Base-by-base conservation (phyloP, 1,140 invertebrate genomes). In the Cotesia vestalis region DNA sequence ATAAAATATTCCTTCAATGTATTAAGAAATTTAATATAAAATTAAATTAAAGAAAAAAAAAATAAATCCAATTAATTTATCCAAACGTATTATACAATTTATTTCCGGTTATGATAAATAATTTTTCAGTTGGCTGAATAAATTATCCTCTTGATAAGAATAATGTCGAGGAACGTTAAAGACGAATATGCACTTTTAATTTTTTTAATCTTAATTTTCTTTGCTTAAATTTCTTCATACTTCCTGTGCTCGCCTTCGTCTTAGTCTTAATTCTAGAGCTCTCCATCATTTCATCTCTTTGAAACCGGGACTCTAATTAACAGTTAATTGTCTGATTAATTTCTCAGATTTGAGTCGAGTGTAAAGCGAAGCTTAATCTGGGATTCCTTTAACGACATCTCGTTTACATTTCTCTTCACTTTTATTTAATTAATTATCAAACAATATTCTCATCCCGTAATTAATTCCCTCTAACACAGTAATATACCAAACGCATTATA, bases 241-340 rank as follows among this genome's bases (percentile, higher is more conserved):
- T 34, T 52, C 46, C 27, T 27, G 27, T 27, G 3, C 27, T 27
- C 27, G 27, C 2, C 27, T 27, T 27, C 27, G 27, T 27, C 9
- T 38, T 52, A 14, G 8, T 67, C 66, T 34, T 67, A 4, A 27
- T 53, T 67, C 53, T 64, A 5, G 5, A 46, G 6, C 5, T 46
- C 40, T 46, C 6, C 40, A 46, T 46, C 40, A 46, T 57, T 5
- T 20, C 5, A 9, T 64, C 38, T 17, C 4, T 46, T 11, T 64
- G 4, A n/a, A 35, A 40, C 36, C n/a, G 3, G 6, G 9, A 20
- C 14, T 8, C 38, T 66, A 66, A 66, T 66, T 38, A 52, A 40
- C 6, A 53, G n/a, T n/a, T 20, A 51, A 66, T 66, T 66, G 63
- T 51, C 40, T 66, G 63, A 66, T 66, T 66, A 66, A 66, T 66